A percentile compares a stretch with the other conserved stretches of the same genome.
phyloP scores from a whole-genome alignment of 2,888 invertebrate species.

The Buathra laborator region DNA sequence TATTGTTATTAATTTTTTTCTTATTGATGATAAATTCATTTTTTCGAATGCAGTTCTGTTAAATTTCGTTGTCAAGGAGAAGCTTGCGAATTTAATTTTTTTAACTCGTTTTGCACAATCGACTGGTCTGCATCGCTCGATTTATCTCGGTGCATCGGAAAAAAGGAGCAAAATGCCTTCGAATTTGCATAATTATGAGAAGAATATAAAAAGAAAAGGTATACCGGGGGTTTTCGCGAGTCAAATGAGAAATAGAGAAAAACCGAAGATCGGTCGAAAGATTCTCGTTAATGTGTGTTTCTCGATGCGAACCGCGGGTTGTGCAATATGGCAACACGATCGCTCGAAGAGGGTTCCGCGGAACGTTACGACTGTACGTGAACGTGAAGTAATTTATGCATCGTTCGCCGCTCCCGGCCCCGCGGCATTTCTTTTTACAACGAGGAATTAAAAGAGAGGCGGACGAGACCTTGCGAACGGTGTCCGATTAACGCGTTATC shows the following conservation, averaged over 20 bases:
- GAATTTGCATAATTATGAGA: neutral
- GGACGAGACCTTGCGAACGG: slow-evolving; percentile 61
- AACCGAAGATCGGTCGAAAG: slow-evolving; percentile 7
- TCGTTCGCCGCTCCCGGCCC: slow-evolving; percentile 19
- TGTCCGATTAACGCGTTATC: slow-evolving; percentile 61
- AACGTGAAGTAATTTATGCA: slow-evolving; percentile 35
- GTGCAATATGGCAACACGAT: slow-evolving; percentile 58
- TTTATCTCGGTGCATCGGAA: neutral
- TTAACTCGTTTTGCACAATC: too few species aligned
- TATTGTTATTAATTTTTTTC: too few species aligned
- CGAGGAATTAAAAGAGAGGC: slow-evolving; percentile 56
- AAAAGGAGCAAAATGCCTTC: too few species aligned
- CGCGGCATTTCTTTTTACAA: slow-evolving; percentile 43
- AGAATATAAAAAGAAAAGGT: neutral
- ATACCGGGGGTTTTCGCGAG: neutral
- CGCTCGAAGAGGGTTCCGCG: slow-evolving; percentile 49
- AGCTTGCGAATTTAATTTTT: too few species aligned
- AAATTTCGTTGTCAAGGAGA: too few species aligned
- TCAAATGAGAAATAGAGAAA: neutral
- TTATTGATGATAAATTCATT: too few species aligned
- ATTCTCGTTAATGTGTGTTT: slow-evolving; percentile 15
- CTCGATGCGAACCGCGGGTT: neutral
- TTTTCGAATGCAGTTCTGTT: too few species aligned
- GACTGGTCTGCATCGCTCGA: neutral
- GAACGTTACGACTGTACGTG: slow-evolving; percentile 9